Percentiles rank a stretch among this genome's conserved stretches.
These are phyloP conservation scores for Perognathus longimembris DNA, from an alignment of 2,113 vertebrate species.

Conservation along the genomic window DNA sequence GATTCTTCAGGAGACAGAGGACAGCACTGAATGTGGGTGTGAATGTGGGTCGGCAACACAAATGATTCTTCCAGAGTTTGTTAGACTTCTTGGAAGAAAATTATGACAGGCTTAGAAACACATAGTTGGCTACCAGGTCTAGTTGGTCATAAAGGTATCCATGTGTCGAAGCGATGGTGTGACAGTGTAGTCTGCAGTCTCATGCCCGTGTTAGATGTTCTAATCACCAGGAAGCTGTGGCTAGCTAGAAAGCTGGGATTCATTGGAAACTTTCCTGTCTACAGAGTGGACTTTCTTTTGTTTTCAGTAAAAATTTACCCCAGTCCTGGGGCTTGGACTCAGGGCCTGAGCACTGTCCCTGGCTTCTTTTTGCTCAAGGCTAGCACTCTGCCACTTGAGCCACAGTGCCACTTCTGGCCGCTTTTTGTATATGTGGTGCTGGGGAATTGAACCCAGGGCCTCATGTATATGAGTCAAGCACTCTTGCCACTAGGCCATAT, in stretches of 20 bases:
- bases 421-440: too few relatives aligned
- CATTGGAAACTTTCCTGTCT: background rate
- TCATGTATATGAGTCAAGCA: too few relatives aligned
- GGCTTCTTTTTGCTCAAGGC: too few relatives aligned
- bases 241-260: background rate
- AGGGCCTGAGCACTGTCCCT: too few relatives aligned
- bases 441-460: too few relatives aligned
- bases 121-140: rapidly evolving
- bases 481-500: too few relatives aligned
- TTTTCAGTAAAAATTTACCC: too few relatives aligned
- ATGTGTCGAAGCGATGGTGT: rapidly evolving
- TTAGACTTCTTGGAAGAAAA: background rate
- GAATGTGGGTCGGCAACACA: background rate
- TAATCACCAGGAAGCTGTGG: background rate
- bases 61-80: background rate
- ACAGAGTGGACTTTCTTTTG: background rate
- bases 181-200: rapidly evolving
- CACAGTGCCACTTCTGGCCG: too few relatives aligned
- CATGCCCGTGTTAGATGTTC: rapidly evolving
- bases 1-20: background rate
- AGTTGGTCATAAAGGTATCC: background rate
- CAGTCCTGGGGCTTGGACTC: too few relatives aligned
- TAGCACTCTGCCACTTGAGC: too few relatives aligned
- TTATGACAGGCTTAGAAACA: background rate
- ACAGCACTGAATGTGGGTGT: background rate